phyloP scores from a whole-genome alignment of 2,113 vertebrate species.

The Cyphomyrus plagiostoma region DNA sequence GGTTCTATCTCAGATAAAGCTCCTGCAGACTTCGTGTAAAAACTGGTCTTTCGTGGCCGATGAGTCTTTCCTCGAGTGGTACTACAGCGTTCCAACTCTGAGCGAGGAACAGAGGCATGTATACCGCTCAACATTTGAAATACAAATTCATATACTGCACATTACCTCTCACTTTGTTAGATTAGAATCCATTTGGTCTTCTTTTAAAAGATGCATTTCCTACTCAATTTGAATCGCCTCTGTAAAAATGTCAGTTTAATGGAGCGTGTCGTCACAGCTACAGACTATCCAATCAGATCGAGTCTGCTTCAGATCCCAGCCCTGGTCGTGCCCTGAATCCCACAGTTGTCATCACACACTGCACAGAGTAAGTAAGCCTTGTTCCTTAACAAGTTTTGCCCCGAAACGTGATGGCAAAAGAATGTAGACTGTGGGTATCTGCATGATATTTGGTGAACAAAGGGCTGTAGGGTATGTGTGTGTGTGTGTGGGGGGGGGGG shows the following conservation, averaged over 20 bases:
- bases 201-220: neutral
- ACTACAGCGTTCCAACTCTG: conserved; percentile 62
- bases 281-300: conserved; percentile 74
- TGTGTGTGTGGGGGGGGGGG: neutral
- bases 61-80: conserved; percentile 68
- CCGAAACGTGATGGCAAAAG: neutral
- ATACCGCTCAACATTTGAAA: neutral
- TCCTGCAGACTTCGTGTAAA: conserved; percentile 78
- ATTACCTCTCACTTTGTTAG: neutral
- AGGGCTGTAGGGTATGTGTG: neutral
- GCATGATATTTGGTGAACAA: neutral
- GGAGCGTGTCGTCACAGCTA: conserved; percentile 57
- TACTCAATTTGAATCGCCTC: neutral
- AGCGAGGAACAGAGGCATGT: conserved; percentile 71
- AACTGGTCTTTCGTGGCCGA: conserved; percentile 65
- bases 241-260: neutral
- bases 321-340: conserved; percentile 56
- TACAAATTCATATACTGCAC: neutral
- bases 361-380: conserved; percentile 66
- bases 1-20: conserved; percentile 75
- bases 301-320: conserved; percentile 56
- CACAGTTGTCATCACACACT: conserved; percentile 74
- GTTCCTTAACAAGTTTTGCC: neutral
- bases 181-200: neutral
- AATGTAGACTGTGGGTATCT: neutral